Evolutionary conservation across 2,797 vertebrate genomes (phyloP), one percentile per base, ranked within the genome.

Genomic region (Myotis planiceps): DNA sequence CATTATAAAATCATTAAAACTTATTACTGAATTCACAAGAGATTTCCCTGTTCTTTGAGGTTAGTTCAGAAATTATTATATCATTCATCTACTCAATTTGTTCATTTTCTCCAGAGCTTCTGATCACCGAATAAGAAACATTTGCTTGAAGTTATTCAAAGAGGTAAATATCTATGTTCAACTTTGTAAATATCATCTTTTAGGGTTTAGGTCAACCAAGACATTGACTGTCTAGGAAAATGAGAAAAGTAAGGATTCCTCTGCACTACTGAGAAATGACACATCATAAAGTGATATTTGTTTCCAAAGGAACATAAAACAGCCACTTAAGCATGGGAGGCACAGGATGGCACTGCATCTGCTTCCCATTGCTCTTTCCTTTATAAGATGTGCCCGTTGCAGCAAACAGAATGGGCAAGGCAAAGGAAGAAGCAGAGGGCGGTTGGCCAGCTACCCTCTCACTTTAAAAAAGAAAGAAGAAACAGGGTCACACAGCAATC

Each of bases 341-440:
- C 18, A 1, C 53, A 66, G 55, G 10, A 72, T 53, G 45, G 32
- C 2, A 18, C 9, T 25, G 1, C 74, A 66, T 71, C 63, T 80
- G 69, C 25, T 95, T 79, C 34, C 53, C 18, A 25, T 69, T 72
- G 74, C 83, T 95, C 86, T 96, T 95, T 94, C 32, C 53, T 92
- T 92, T 91, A 23, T 49, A 60, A 88, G 88, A 86, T 65, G 8
- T 0, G 12, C 55, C 42, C 13, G 21, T 12, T 66, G 14, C n/a
- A 75, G 37, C 39, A 55, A 72, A 37, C 27, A 68, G 53, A 94
- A 51, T 69, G 21, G 18, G 7, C 9, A 82, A 10, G n/a, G 37
- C 29, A 34, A 42, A 74, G 45, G 32, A 69, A 86, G 65, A 94
- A 88, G 49, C 29, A 45, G 80, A 27, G 87, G 47, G 14, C 3